These are phyloP conservation scores for Paraescarpia echinospica DNA, from an alignment of 1,140 invertebrate genomes.

Conservation along the genomic window DNA sequence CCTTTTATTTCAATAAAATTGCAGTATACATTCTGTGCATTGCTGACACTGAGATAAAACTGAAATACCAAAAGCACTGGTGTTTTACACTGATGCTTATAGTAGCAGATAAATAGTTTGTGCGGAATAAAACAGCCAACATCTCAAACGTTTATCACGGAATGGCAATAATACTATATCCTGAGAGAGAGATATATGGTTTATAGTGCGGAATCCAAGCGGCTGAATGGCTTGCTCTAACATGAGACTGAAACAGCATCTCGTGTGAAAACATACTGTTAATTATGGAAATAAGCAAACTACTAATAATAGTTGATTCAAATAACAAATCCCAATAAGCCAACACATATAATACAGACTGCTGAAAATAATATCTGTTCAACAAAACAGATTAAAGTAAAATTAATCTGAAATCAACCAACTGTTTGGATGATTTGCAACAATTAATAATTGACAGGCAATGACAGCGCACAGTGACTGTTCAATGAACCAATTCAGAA, in stretches of 20 bases:
- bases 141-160: neutral
- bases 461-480: neutral
- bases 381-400: neutral
- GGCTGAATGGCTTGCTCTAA: no score
- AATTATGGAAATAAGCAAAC: neutral
- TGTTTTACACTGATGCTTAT: neutral
- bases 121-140: neutral
- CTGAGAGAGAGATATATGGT: no score
- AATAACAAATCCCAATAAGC: neutral
- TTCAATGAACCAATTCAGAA: neutral
- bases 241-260: no score
- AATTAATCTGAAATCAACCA: neutral
- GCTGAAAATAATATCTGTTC: neutral
- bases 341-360: neutral
- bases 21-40: neutral
- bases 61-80: neutral
- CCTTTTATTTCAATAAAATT: neutral
- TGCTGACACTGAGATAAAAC: neutral
- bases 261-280: neutral
- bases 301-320: neutral
- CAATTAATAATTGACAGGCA: neutral
- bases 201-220: no score
- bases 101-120: neutral
- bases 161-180: neutral
- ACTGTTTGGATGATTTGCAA: neutral